Evolutionary conservation across 2,113 vertebrate genomes (phyloP).

Genomic region (Hyaena hyaena): DNA sequence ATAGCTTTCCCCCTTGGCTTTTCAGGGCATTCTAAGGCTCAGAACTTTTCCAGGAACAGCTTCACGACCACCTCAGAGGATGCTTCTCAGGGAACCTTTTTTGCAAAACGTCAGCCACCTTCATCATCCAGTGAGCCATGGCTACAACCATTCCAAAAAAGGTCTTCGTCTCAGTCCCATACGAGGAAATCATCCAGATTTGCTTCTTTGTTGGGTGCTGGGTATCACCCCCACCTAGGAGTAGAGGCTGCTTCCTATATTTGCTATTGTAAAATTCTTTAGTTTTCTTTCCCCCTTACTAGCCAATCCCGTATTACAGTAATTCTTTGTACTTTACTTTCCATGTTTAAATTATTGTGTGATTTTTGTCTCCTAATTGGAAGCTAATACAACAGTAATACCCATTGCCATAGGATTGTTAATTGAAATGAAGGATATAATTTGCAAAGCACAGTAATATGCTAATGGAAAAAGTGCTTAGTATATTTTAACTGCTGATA

Average conservation of each 20-base stretch:
- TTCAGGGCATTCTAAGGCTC: neutral
- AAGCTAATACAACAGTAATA: neutral
- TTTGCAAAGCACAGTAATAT: neutral
- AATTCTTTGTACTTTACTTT: slow-evolving; percentile 3
- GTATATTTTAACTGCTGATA: neutral
- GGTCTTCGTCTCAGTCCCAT: neutral
- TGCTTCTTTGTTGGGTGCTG: neutral
- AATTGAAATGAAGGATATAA: slow-evolving; percentile 1
- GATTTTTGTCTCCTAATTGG: neutral
- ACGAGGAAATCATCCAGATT: neutral
- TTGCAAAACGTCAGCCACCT: neutral
- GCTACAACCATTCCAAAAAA: neutral
- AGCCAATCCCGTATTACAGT: neutral
- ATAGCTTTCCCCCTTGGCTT: neutral
- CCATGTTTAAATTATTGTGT: neutral
- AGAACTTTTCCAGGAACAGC: neutral
- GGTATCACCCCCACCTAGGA: neutral
- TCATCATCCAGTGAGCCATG: too few relatives aligned
- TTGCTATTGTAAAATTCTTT: neutral
- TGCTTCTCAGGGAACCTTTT: neutral
- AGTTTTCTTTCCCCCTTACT: neutral
- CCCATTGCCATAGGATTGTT: neutral
- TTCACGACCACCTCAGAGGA: neutral
- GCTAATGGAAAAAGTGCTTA: neutral
- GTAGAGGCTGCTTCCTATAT: neutral